phyloP scores from a whole-genome alignment of 2,888 invertebrate species.

The Rhamnusium bicolor region DNA sequence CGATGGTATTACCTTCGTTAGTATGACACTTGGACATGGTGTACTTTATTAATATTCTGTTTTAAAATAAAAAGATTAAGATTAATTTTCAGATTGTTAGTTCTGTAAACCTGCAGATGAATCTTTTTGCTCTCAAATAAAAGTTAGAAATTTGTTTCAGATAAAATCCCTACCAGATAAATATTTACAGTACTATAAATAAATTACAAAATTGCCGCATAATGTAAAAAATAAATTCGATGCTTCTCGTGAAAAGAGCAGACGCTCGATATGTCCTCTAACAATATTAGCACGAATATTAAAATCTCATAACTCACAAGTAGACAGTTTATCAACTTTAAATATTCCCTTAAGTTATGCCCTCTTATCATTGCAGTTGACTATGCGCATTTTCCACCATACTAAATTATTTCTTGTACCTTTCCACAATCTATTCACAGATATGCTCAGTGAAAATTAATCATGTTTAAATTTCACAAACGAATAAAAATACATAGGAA shows the following conservation, averaged over 20 bases:
- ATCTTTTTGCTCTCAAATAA: no score
- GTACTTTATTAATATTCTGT: no score
- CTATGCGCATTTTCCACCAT: slow-evolving; percentile 56
- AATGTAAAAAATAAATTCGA: slow-evolving; percentile 28
- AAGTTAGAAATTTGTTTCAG: no score
- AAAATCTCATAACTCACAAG: slow-evolving; percentile 65
- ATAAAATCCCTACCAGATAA: not conserved
- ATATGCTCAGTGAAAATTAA: slow-evolving; percentile 46
- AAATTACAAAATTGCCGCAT: slow-evolving; percentile 26
- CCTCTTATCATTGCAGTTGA: slow-evolving; percentile 54
- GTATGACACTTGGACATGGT: no score
- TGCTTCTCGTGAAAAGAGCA: slow-evolving; percentile 4
- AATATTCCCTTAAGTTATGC: slow-evolving; percentile 53
- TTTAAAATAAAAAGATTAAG: no score
- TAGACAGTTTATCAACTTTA: slow-evolving; percentile 63
- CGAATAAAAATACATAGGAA: not conserved
- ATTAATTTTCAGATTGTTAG: no score
- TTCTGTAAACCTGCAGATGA: no score
- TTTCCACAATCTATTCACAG: slow-evolving; percentile 41
- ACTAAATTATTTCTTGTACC: slow-evolving; percentile 52
- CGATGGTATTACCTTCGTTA: no score
- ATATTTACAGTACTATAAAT: slow-evolving; percentile 6
- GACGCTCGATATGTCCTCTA: slow-evolving; percentile 25
- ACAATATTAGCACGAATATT: slow-evolving; percentile 63
- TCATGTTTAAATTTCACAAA: slow-evolving; percentile 46